Conservation (phyloP, 2,797 vertebrate genomes). For the Arremon aurantiirostris region DNA sequence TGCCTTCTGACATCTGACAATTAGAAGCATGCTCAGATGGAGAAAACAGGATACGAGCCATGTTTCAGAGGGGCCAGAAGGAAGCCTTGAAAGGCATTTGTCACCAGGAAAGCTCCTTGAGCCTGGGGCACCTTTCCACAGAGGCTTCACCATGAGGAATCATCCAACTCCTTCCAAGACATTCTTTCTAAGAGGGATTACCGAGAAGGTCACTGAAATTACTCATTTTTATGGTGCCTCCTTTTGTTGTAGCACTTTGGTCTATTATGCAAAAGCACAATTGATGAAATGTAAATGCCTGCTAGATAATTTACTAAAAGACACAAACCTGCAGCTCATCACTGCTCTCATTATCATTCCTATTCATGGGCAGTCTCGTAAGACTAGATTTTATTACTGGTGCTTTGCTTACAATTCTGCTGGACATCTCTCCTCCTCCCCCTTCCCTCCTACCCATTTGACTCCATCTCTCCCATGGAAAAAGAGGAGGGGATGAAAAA, state of each 20-base stretch:
- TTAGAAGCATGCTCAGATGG: conserved; percentile 63
- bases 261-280: conserved; percentile 41
- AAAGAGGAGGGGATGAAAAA: neutral
- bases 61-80: conserved; percentile 59
- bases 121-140: neutral
- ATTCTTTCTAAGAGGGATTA: neutral
- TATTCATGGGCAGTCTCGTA: conserved; percentile 44
- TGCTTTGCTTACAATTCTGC: conserved; percentile 31
- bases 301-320: conserved; percentile 51
- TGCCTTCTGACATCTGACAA: conserved; percentile 75
- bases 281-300: conserved; percentile 58
- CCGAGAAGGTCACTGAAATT: conserved; percentile 36
- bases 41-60: conserved; percentile 76
- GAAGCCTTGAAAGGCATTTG: conserved; percentile 53
- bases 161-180: neutral
- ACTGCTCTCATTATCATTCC: conserved; percentile 41
- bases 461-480: neutral
- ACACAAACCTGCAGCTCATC: conserved; percentile 55
- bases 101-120: conserved; percentile 20
- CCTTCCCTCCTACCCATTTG: conserved; percentile 26
- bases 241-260: neutral
- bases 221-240: conserved; percentile 46
- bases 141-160: conserved; percentile 1
- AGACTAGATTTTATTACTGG: conserved; percentile 27
- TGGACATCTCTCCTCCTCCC: conserved; percentile 31